Percentiles rank a stretch among this genome's conserved stretches.
phyloP scores from a whole-genome alignment of 2,888 invertebrate species.

The Petrolisthes cinctipes region DNA sequence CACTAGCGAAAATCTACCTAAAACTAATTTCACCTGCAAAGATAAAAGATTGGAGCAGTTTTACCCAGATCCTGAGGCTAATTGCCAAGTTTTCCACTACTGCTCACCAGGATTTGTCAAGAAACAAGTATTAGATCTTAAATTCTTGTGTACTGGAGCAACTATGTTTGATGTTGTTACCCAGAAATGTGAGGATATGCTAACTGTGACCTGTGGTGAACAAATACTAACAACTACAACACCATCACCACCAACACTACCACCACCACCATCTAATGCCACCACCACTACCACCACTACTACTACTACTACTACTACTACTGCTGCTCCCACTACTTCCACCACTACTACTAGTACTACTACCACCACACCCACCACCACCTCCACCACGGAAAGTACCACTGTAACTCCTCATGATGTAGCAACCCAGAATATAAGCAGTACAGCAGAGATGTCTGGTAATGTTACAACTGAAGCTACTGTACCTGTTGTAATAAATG shows the following conservation, averaged over 20 bases:
- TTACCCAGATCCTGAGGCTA: slow-evolving; percentile 74
- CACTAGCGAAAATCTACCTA: slow-evolving; percentile 55
- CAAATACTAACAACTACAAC: neutral
- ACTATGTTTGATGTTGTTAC: slow-evolving; percentile 74
- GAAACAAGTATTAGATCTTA: slow-evolving; percentile 75
- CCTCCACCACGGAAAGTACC: slow-evolving; percentile 24
- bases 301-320: slow-evolving; percentile 7
- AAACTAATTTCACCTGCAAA: slow-evolving; percentile 73
- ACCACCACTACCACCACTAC: slow-evolving; percentile 6
- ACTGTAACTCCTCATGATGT: slow-evolving; percentile 25
- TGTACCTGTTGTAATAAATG: neutral
- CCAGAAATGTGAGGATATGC: slow-evolving; percentile 72
- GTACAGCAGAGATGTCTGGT: neutral
- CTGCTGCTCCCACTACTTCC: neutral
- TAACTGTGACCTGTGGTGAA: slow-evolving; percentile 66
- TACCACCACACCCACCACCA: slow-evolving; percentile 17
- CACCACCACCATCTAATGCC: neutral
- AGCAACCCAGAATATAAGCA: neutral
- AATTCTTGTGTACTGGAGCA: slow-evolving; percentile 75
- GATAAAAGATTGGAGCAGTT: slow-evolving; percentile 74
- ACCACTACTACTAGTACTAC: slow-evolving; percentile 5
- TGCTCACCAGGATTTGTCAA: slow-evolving; percentile 75
- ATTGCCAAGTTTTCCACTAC: slow-evolving; percentile 76
- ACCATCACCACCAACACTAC: neutral
- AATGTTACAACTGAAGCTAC: neutral